These are phyloP conservation scores for Herminia tarsipennalis DNA, from an alignment of 2,888 invertebrate species.

Conservation along the genomic window DNA sequence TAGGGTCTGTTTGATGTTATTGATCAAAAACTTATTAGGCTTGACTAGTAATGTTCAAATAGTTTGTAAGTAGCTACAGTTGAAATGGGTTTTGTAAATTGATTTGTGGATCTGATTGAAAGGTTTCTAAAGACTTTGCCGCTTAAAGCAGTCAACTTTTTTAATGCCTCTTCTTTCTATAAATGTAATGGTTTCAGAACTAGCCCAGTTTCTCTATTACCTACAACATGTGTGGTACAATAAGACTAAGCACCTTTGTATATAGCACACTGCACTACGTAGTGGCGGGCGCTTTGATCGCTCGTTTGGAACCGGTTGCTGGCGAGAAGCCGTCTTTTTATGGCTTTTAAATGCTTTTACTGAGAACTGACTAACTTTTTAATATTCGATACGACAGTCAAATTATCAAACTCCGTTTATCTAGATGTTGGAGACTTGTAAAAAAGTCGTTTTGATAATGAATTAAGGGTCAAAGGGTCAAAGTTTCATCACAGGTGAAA, in stretches of 20 bases:
- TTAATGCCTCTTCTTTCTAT: too few species aligned
- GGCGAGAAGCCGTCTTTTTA: slow-evolving; percentile 44
- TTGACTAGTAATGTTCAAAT: too few species aligned
- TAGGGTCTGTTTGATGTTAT: too few species aligned
- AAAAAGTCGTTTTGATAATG: slow-evolving; percentile 20
- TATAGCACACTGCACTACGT: slow-evolving; percentile 22
- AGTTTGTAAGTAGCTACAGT: too few species aligned
- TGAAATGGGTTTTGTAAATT: too few species aligned
- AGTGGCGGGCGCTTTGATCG: slow-evolving; percentile 53
- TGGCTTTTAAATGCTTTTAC: slow-evolving; percentile 51
- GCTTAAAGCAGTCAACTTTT: too few species aligned
- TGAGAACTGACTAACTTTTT: slow-evolving; percentile 34
- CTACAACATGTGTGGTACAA: not conserved
- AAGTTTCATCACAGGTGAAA: slow-evolving; percentile 1
- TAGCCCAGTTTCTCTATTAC: not conserved
- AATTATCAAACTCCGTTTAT: slow-evolving; percentile 32
- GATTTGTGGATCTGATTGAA: too few species aligned
- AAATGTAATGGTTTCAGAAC: too few species aligned
- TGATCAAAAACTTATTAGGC: too few species aligned
- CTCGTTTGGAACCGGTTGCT: slow-evolving; percentile 50
- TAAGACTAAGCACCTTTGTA: not conserved
- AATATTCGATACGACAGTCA: slow-evolving; percentile 28
- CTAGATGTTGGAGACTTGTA: slow-evolving; percentile 20
- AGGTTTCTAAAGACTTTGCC: too few species aligned
- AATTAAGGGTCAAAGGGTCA: slow-evolving; percentile 8